These are phyloP conservation scores for Luperina nickerlii DNA, from an alignment of 2,888 invertebrate species.

Conservation along the genomic window DNA sequence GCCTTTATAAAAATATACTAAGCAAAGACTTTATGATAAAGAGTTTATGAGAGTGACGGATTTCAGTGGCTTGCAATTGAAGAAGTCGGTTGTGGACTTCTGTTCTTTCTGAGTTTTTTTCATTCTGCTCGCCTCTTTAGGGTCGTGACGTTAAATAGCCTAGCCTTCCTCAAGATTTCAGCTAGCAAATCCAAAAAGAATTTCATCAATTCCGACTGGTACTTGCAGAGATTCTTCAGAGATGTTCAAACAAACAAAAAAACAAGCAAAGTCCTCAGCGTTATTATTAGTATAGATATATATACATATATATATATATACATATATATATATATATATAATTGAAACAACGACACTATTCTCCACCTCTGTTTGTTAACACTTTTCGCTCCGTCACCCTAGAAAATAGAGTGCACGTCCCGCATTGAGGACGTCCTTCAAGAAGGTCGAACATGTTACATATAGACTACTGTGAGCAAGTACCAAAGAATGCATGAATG, in stretches of 20 bases:
- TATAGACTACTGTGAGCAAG: neutral
- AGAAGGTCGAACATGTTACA: conserved; percentile 44
- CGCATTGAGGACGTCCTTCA: conserved; percentile 41
- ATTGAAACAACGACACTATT: conserved; percentile 6
- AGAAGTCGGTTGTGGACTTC: neutral
- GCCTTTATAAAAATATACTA: too few relatives aligned
- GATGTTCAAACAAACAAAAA: too few relatives aligned
- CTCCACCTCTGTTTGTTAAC: conserved; percentile 2
- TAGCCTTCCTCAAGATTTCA: too few relatives aligned
- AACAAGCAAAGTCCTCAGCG: too few relatives aligned
- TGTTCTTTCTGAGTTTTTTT: too few relatives aligned
- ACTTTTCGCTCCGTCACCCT: conserved; percentile 12
- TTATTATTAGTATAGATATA: neutral
- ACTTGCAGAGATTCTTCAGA: neutral
- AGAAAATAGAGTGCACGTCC: conserved; percentile 40
- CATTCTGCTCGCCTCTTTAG: too few relatives aligned
- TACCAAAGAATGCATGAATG: conserved; percentile 32
- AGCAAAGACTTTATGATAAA: too few relatives aligned
- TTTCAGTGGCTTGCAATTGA: neutral
- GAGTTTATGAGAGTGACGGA: too few relatives aligned
- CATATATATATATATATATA: neutral
- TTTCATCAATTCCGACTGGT: neutral
- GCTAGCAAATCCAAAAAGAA: too few relatives aligned
- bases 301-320: neutral
- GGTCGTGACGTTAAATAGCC: too few relatives aligned